phyloP scores from a whole-genome alignment of 2,888 invertebrate genomes.

The Diarsia dahlii region DNA sequence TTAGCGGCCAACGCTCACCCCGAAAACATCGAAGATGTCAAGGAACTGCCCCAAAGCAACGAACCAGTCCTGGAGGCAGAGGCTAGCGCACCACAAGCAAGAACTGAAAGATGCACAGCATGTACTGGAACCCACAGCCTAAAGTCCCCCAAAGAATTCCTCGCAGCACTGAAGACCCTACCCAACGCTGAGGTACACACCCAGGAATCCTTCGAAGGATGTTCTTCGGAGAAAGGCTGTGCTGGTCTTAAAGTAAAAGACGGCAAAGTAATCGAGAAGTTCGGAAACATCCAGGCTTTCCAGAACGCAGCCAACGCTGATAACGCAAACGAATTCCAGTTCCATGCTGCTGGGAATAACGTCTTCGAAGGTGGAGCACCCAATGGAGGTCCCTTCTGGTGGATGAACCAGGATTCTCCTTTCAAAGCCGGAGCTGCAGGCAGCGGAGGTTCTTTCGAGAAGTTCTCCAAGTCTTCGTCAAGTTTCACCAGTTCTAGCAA shows the following conservation, averaged over 20 bases:
- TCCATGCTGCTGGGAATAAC: slow-evolving; percentile 81
- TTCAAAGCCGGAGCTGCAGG: slow-evolving; percentile 84
- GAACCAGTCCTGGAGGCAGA: slow-evolving; percentile 81
- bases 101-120: slow-evolving; percentile 82
- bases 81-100: slow-evolving; percentile 76
- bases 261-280: slow-evolving; percentile 83
- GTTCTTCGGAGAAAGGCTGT: slow-evolving; percentile 86
- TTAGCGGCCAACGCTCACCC: slow-evolving; percentile 79
- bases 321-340: slow-evolving; percentile 80
- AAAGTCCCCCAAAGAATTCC: slow-evolving; percentile 77
- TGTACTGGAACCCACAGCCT: slow-evolving; percentile 76
- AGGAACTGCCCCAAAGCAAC: slow-evolving; percentile 78
- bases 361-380: slow-evolving; percentile 78
- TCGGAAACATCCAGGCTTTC: slow-evolving; percentile 84
- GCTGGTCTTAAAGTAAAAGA: slow-evolving; percentile 88
- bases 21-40: slow-evolving; percentile 81
- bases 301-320: slow-evolving; percentile 80
- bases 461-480: slow-evolving; percentile 79
- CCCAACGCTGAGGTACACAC: slow-evolving; percentile 83
- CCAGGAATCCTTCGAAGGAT: slow-evolving; percentile 85
- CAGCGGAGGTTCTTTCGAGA: slow-evolving; percentile 77
- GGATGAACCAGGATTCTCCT: slow-evolving; percentile 91
- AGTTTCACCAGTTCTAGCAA: slow-evolving; percentile 76
- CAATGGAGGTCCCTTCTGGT: slow-evolving; percentile 90
- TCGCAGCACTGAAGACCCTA: slow-evolving; percentile 79